Evolutionary conservation across 2,888 invertebrate genomes (phyloP).

Genomic region (Lithosia quadra): DNA sequence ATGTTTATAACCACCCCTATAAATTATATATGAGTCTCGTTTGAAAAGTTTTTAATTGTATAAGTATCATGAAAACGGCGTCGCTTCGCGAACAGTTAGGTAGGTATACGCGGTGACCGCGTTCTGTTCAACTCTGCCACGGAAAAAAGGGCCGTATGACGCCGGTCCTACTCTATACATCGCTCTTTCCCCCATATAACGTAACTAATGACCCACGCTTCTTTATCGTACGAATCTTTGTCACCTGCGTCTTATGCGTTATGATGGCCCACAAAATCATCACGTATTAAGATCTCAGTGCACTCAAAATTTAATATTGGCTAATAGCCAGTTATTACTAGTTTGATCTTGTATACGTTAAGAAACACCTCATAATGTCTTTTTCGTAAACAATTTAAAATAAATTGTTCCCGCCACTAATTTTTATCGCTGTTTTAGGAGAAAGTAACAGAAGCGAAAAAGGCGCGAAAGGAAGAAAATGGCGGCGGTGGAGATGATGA

Average conservation of each 20-base stretch:
- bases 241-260: conserved; percentile 79
- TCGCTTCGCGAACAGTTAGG: conserved; percentile 64
- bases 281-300: conserved; percentile 51
- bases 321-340: conserved; percentile 70
- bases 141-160: conserved; percentile 74
- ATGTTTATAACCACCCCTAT: conserved; percentile 41
- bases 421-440: conserved; percentile 82
- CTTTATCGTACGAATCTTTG: conserved; percentile 80
- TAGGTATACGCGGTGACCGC: conserved; percentile 78
- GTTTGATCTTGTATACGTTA: conserved; percentile 63
- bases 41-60: conserved; percentile 61
- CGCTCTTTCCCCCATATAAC: conserved; percentile 74
- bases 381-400: conserved; percentile 55
- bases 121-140: conserved; percentile 75
- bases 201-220: conserved; percentile 80
- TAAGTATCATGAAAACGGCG: conserved; percentile 58
- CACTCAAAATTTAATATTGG: conserved; percentile 66
- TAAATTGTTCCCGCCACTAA: conserved; percentile 36
- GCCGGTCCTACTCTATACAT: conserved; percentile 73
- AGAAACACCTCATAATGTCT: conserved; percentile 48
- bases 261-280: conserved; percentile 62
- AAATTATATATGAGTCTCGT: conserved; percentile 47
- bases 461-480: conserved; percentile 93
- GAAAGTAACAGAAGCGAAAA: conserved; percentile 91
- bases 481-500: conserved; percentile 89